A percentile compares a stretch with the other conserved stretches of the same genome.
These are phyloP conservation scores for Hetaerina americana DNA, from an alignment of 1,140 invertebrate genomes.

Conservation along the genomic window DNA sequence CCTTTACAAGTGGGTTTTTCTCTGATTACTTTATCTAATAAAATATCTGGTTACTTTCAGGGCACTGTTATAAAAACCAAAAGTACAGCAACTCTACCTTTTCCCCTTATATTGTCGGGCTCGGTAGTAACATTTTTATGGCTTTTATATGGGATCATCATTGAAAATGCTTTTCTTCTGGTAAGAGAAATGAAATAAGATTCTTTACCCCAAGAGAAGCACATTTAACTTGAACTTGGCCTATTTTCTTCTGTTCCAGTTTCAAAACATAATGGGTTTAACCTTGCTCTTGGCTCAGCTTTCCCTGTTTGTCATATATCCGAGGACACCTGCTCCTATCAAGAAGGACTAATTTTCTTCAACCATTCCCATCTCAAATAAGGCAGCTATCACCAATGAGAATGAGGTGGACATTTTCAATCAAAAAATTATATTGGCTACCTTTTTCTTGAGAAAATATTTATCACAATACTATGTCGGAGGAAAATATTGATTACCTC, in stretches of 20 bases:
- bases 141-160: slow-evolving; percentile 66
- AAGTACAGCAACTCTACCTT: slow-evolving; percentile 52
- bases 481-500: too few species aligned
- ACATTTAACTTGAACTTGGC: slow-evolving; percentile 6
- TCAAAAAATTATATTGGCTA: too few species aligned
- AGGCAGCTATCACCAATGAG: too few species aligned
- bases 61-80: slow-evolving; percentile 55
- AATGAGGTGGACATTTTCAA: too few species aligned
- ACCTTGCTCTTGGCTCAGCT: slow-evolving; percentile 43
- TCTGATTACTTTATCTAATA: not conserved
- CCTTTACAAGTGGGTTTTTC: not conserved
- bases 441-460: too few species aligned
- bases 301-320: slow-evolving; percentile 49
- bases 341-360: slow-evolving; percentile 14
- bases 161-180: slow-evolving; percentile 60
- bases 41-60: slow-evolving; percentile 30
- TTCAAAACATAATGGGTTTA: slow-evolving; percentile 55
- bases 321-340: slow-evolving; percentile 32
- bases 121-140: slow-evolving; percentile 60
- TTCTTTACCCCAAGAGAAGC: slow-evolving; percentile 9
- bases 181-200: slow-evolving; percentile 36
- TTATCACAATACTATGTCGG: too few species aligned
- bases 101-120: slow-evolving; percentile 65
- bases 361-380: not conserved
- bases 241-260: slow-evolving; percentile 30